A percentile compares a stretch with the other conserved stretches of the same genome.
phyloP scores from a whole-genome alignment of 1,140 invertebrate species.

The Dermatophagoides farinae region DNA sequence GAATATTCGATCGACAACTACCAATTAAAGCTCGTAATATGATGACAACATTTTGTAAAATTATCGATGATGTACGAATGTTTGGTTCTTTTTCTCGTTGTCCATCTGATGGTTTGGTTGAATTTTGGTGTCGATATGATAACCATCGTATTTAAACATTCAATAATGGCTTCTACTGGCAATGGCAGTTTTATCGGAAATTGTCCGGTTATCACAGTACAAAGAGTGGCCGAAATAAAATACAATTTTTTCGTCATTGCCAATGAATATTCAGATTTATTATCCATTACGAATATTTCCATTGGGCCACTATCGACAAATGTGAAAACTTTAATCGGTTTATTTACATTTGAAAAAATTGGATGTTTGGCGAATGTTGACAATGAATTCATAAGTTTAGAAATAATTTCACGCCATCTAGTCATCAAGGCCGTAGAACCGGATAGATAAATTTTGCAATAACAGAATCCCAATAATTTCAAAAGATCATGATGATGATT shows the following conservation, averaged over 20 bases:
- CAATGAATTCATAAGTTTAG: neutral
- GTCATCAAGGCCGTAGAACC: neutral
- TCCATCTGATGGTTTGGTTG: neutral
- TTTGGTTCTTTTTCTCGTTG: neutral
- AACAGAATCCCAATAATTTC: neutral
- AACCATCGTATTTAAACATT: neutral
- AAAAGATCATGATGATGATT: neutral
- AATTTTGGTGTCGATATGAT: neutral
- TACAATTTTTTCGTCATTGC: neutral
- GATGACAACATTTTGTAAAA: too few species aligned
- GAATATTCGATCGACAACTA: too few species aligned
- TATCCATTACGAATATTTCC: neutral
- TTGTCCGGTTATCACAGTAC: neutral
- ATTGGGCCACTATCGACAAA: neutral
- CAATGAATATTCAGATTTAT: neutral
- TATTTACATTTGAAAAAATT: neutral
- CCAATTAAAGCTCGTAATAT: too few species aligned
- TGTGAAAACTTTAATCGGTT: neutral
- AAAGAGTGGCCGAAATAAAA: neutral
- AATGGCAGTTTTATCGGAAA: neutral
- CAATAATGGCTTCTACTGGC: slow-evolving; percentile 3
- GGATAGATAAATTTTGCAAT: neutral
- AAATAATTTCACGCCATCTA: neutral
- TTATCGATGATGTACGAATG: too few species aligned
- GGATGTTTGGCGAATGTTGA: neutral